phyloP scores from a whole-genome alignment of 2,113 vertebrate species.

The Glaucomys volans region DNA sequence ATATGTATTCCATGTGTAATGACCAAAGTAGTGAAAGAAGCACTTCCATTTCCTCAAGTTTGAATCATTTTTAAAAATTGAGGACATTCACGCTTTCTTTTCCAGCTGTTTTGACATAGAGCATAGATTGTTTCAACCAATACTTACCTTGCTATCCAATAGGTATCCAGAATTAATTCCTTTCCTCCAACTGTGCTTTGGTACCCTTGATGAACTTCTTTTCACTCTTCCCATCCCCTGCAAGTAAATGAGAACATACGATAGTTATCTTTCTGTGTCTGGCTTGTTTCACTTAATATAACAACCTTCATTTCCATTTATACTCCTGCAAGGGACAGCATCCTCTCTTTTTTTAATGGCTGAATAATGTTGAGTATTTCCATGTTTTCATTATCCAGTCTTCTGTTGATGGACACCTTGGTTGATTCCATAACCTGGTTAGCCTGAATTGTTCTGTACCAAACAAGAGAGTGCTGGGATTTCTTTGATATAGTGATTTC shows the following conservation, averaged over 20 bases:
- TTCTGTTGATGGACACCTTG: neutral
- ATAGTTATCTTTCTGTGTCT: neutral
- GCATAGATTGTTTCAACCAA: neutral
- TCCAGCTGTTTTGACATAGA: neutral
- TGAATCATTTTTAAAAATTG: neutral
- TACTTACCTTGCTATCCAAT: neutral
- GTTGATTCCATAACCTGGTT: neutral
- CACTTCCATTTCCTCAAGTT: neutral
- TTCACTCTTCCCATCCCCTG: accelerated
- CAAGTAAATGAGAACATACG: neutral
- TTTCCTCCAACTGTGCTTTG: neutral
- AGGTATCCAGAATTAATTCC: neutral
- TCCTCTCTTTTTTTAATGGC: neutral
- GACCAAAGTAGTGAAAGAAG: neutral
- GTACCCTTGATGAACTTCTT: neutral
- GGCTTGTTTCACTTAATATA: neutral
- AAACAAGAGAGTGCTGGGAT: neutral
- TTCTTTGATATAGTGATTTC: neutral
- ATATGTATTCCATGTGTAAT: neutral
- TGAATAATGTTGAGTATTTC: neutral
- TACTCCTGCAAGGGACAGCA: no score
- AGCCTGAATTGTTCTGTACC: neutral
- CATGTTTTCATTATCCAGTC: neutral
- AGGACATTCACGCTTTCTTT: no score
- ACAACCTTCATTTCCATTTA: neutral